A percentile compares a stretch with the other conserved stretches of the same genome.
These are phyloP conservation scores for Eubucco bourcierii DNA, from an alignment of 2,113 vertebrate genomes.

Conservation along the genomic window DNA sequence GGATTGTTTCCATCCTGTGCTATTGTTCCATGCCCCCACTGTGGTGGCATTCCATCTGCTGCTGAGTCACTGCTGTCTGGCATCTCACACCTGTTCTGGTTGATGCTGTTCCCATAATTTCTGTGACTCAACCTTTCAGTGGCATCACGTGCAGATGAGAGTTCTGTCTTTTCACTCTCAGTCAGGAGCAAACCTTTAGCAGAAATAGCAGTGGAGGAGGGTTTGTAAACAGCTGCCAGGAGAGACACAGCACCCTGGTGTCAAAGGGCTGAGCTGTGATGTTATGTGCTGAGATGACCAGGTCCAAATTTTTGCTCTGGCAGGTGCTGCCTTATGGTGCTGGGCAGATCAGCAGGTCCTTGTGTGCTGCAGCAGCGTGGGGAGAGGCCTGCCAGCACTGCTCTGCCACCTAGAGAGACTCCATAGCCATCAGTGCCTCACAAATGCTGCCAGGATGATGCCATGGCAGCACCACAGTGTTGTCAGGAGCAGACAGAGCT, in stretches of 20 bases:
- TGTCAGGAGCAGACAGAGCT: not conserved
- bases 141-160: not conserved
- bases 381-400: not conserved
- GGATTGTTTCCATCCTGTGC: not conserved
- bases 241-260: not conserved
- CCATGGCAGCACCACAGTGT: not conserved
- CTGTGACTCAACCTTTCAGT: not conserved
- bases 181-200: not conserved
- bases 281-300: not conserved
- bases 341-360: not conserved
- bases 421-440: accelerated
- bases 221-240: not conserved
- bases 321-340: not conserved
- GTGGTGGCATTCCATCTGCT: not conserved
- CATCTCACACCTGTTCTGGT: not conserved
- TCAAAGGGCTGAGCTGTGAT: not conserved
- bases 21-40: not conserved
- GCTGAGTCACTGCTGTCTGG: not conserved
- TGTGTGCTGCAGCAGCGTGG: not conserved
- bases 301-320: not conserved
- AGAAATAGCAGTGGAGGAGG: not conserved
- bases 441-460: accelerated
- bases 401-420: not conserved
- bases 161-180: not conserved
- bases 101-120: not conserved